phyloP scores from a whole-genome alignment of 2,888 invertebrate genomes.

The Theretra japonica region DNA sequence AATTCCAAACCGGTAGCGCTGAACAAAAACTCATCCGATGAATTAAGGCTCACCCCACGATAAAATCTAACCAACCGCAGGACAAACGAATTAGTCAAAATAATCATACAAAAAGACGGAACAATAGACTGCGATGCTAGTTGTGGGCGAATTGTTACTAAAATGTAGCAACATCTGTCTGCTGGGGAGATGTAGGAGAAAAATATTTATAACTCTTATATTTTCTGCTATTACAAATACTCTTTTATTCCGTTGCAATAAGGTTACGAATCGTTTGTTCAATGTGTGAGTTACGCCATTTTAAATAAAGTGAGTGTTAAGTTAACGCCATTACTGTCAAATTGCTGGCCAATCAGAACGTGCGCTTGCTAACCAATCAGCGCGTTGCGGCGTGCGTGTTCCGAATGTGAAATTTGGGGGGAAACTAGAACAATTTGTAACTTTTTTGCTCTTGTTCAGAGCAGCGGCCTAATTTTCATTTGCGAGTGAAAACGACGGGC shows the following conservation, averaged over 20 bases:
- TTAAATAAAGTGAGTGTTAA: background rate
- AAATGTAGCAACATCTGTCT: constrained; percentile 84
- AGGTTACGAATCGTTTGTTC: background rate
- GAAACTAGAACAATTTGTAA: constrained; percentile 75
- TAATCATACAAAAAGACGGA: constrained; percentile 72
- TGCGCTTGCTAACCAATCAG: constrained; percentile 72
- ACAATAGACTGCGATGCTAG: constrained; percentile 73
- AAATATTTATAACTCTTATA: constrained; percentile 31
- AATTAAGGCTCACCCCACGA: constrained; percentile 72
- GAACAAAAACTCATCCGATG: constrained; percentile 54
- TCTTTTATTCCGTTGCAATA: background rate
- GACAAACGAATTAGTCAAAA: constrained; percentile 82
- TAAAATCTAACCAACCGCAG: constrained; percentile 81
- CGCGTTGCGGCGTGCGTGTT: constrained; percentile 64
- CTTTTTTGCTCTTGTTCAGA: constrained; percentile 65
- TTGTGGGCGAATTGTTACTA: constrained; percentile 83
- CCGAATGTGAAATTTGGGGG: constrained; percentile 79
- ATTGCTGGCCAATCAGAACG: constrained; percentile 78
- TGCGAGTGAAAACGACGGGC: constrained; percentile 43
- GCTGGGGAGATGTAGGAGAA: constrained; percentile 60
- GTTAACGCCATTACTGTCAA: constrained; percentile 84
- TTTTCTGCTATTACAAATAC: background rate
- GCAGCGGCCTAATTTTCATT: constrained; percentile 58
- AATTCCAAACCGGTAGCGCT: constrained; percentile 30
- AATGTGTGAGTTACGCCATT: constrained; percentile 3